A percentile compares a stretch with the other conserved stretches of the same genome.
phyloP scores from a whole-genome alignment of 2,888 invertebrate species.

The Cephus runcator region DNA sequence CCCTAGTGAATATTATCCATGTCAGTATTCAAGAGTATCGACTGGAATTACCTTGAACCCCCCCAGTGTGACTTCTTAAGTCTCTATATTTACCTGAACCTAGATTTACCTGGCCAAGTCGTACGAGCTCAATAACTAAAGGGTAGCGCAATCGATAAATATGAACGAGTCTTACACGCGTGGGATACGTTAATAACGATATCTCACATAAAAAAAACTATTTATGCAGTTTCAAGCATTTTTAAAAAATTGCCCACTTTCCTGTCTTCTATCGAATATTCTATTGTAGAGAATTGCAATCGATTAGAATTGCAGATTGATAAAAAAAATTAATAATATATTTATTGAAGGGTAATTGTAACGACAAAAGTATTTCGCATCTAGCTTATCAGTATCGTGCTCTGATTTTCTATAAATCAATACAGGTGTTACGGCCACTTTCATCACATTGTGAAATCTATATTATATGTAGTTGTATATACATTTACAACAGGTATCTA shows the following conservation, averaged over 20 bases:
- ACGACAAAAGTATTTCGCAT: background rate
- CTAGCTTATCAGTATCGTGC: background rate
- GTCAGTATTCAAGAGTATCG: background rate
- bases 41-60: background rate
- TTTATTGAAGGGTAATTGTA: too few species aligned
- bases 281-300: too few species aligned
- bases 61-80: background rate
- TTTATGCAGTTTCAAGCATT: background rate
- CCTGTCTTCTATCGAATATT: background rate
- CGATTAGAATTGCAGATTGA: background rate
- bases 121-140: background rate
- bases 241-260: background rate
- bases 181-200: background rate
- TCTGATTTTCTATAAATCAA: conserved; percentile 3
- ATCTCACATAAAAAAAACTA: background rate
- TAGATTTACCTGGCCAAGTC: background rate
- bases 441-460: background rate
- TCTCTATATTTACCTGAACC: background rate
- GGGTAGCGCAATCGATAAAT: background rate
- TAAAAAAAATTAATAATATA: background rate
- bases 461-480: background rate
- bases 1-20: background rate
- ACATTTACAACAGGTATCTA: background rate
- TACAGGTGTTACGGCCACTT: background rate
- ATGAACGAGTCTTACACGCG: background rate